These are phyloP conservation scores for Spatulosminthurus flaviceps DNA, from an alignment of 2,888 invertebrate species.

Conservation along the genomic window DNA sequence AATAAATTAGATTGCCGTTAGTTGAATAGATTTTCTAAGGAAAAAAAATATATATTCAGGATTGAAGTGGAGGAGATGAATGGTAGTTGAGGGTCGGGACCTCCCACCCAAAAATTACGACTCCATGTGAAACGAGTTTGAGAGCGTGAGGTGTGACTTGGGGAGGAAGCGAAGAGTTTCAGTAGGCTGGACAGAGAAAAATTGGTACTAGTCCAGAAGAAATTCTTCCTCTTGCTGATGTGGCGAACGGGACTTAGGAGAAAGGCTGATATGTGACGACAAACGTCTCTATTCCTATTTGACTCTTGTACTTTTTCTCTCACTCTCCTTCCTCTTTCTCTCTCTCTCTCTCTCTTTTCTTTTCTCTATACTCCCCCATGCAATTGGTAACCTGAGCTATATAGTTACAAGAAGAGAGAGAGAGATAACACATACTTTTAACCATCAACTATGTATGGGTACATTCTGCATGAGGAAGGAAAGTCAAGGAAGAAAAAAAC, in stretches of 20 bases:
- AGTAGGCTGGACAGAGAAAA: conserved; percentile 54
- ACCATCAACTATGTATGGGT: too few relatives aligned
- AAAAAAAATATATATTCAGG: too few relatives aligned
- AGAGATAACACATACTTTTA: too few relatives aligned
- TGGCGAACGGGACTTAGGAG: conserved; percentile 52
- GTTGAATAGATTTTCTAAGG: too few relatives aligned
- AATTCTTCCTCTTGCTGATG: conserved; percentile 57
- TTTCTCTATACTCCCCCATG: too few relatives aligned
- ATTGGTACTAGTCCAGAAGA: conserved; percentile 61
- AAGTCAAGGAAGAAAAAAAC: too few relatives aligned
- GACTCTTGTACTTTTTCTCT: conserved; percentile 1
- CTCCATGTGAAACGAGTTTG: not conserved
- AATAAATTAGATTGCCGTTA: too few relatives aligned
- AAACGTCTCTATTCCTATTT: conserved; percentile 1
- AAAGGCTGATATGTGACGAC: not conserved
- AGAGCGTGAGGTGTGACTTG: conserved; percentile 5
- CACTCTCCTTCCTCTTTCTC: not conserved
- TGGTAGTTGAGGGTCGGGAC: not conserved
- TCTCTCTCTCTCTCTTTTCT: not conserved
- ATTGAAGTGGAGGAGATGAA: conserved; percentile 31
- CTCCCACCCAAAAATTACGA: not conserved
- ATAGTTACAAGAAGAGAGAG: too few relatives aligned
- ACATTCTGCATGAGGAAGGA: too few relatives aligned
- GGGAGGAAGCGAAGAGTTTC: not conserved
- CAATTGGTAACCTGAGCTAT: too few relatives aligned